Evolutionary conservation across 2,797 vertebrate genomes (phyloP).

Genomic region (Epinephelus awoara): DNA sequence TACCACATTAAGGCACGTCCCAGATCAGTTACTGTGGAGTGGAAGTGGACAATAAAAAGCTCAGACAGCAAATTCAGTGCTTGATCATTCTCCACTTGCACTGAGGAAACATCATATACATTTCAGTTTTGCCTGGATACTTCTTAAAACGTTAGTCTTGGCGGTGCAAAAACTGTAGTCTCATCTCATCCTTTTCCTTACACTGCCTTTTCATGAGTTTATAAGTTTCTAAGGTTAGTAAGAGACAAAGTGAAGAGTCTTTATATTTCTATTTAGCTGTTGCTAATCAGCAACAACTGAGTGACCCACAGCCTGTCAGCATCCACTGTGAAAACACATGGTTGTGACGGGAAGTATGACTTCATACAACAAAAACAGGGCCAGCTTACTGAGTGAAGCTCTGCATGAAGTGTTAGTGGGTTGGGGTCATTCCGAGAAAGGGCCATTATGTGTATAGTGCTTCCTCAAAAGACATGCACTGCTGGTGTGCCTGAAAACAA

Average conservation of each 20-base stretch:
- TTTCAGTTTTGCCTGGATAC: neutral
- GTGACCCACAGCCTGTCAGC: neutral
- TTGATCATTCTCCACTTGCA: neutral
- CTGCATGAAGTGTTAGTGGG: neutral
- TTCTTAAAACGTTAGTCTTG: neutral
- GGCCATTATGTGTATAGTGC: neutral
- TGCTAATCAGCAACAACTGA: neutral
- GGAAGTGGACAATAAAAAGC: neutral
- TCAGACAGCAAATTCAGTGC: neutral
- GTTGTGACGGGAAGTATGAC: neutral
- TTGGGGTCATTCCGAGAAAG: neutral
- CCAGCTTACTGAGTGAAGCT: neutral
- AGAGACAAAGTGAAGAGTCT: too few relatives aligned
- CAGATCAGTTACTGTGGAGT: constrained; percentile 1
- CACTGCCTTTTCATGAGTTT: neutral
- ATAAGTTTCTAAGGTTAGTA: neutral
- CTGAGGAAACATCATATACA: neutral
- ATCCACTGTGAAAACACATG: neutral
- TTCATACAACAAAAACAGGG: neutral
- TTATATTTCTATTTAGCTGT: too few relatives aligned
- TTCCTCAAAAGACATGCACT: neutral
- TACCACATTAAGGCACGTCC: neutral
- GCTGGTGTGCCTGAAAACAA: neutral
- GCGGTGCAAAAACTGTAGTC: neutral
- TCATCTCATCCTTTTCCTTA: neutral